These are phyloP conservation scores for Labeo calbasu DNA, from an alignment of 2,797 vertebrate species.

Conservation along the genomic window DNA sequence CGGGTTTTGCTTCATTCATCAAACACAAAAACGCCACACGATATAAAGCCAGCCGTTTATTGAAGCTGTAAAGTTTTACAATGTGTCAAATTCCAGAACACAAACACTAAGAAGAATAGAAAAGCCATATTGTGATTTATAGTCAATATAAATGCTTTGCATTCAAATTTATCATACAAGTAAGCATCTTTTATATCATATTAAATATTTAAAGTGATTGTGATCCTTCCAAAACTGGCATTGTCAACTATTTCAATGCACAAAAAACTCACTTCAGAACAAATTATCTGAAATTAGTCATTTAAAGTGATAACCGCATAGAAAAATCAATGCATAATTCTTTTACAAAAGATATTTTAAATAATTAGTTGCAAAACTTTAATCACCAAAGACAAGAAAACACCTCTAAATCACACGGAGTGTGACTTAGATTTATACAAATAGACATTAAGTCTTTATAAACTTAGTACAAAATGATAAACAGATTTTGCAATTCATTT, in stretches of 20 bases:
- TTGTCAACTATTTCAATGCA: background rate
- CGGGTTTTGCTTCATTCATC: background rate
- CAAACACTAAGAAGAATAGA: background rate
- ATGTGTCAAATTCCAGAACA: constrained; percentile 21
- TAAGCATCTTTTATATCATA: background rate
- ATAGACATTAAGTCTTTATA: background rate
- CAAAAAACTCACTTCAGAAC: background rate
- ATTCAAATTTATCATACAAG: background rate
- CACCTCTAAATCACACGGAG: background rate
- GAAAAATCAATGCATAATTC: background rate
- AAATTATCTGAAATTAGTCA: background rate
- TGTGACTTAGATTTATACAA: background rate
- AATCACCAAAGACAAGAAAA: background rate
- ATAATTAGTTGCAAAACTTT: background rate
- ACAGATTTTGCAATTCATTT: background rate
- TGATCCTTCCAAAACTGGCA: background rate
- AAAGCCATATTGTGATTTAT: background rate
- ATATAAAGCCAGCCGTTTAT: background rate
- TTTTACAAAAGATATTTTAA: background rate
- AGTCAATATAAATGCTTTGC: background rate
- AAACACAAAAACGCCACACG: background rate
- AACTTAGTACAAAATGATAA: background rate
- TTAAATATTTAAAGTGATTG: background rate
- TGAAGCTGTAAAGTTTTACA: constrained; percentile 12
- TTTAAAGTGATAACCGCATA: background rate